Conservation (phyloP, 2,113 vertebrate species). For the Urocolius indicus region DNA sequence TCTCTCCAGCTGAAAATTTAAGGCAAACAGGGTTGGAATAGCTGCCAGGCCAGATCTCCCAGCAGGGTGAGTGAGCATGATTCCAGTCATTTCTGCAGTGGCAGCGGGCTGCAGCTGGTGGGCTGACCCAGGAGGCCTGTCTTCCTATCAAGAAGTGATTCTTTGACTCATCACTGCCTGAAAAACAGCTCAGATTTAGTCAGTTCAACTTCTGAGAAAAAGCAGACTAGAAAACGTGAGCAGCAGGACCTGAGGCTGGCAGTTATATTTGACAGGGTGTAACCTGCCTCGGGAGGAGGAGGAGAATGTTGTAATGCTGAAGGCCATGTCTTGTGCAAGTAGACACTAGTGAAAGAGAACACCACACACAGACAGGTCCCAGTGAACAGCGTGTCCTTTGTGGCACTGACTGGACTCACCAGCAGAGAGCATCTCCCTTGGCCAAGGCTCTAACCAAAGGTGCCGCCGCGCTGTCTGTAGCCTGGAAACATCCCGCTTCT, state of each 20-base stretch:
- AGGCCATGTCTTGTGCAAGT: neutral
- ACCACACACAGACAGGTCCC: neutral
- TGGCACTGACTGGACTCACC: neutral
- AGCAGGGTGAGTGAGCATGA: fast-evolving
- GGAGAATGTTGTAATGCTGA: neutral
- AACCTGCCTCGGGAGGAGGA: neutral
- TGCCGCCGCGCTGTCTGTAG: neutral
- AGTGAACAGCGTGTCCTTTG: neutral
- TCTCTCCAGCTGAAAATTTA: neutral
- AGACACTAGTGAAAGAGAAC: neutral
- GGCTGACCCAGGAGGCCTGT: neutral
- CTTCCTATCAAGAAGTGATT: neutral
- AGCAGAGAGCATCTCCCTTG: neutral
- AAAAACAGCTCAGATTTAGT: neutral
- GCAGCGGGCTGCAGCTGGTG: neutral
- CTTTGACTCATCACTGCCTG: neutral
- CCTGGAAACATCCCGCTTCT: conserved; percentile 47
- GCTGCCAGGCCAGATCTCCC: neutral
- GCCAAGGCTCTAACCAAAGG: neutral
- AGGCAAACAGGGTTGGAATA: neutral
- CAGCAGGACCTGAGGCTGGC: neutral
- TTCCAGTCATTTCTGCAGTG: neutral
- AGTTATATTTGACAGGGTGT: neutral
- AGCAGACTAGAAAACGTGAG: neutral
- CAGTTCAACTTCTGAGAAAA: neutral